Percentiles rank a stretch among this genome's conserved stretches.
phyloP scores from a whole-genome alignment of 2,888 invertebrate genomes.

The Molanna angustata region DNA sequence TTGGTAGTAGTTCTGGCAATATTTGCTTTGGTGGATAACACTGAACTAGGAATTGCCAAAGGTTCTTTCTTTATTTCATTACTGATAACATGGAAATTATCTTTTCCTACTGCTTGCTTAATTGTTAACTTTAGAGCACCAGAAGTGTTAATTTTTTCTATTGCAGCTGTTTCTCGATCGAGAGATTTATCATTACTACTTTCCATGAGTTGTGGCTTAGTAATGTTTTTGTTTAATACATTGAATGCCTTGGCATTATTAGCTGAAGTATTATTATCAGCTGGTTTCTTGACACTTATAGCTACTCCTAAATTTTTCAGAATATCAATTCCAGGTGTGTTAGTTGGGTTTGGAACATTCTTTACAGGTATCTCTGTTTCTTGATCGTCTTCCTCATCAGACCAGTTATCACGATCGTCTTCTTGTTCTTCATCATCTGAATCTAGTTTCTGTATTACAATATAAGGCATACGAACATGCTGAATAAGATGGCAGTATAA shows the following conservation, averaged over 20 bases:
- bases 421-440: conserved; percentile 51
- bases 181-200: background rate
- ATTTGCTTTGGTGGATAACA: background rate
- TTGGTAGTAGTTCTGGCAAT: background rate
- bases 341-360: conserved; percentile 23
- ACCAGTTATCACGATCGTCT: conserved; percentile 44
- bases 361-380: conserved; percentile 23
- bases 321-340: conserved; percentile 42
- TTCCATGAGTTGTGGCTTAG: background rate
- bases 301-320: conserved; percentile 41
- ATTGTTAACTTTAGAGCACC: conserved; percentile 27
- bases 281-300: conserved; percentile 44
- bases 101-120: conserved; percentile 21
- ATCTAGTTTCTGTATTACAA: conserved; percentile 51
- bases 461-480: conserved; percentile 55
- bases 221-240: conserved; percentile 10
- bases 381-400: conserved; percentile 47
- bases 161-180: background rate
- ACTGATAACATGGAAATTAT: conserved; percentile 25
- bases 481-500: conserved; percentile 54
- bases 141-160: conserved; percentile 13
- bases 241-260: conserved; percentile 33
- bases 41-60: background rate
- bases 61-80: conserved; percentile 15
- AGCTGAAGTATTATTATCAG: conserved; percentile 38